A percentile compares a stretch with the other conserved stretches of the same genome.
Evolutionary conservation across 2,888 invertebrate genomes (phyloP).

Genomic region (Sesamia inferens): DNA sequence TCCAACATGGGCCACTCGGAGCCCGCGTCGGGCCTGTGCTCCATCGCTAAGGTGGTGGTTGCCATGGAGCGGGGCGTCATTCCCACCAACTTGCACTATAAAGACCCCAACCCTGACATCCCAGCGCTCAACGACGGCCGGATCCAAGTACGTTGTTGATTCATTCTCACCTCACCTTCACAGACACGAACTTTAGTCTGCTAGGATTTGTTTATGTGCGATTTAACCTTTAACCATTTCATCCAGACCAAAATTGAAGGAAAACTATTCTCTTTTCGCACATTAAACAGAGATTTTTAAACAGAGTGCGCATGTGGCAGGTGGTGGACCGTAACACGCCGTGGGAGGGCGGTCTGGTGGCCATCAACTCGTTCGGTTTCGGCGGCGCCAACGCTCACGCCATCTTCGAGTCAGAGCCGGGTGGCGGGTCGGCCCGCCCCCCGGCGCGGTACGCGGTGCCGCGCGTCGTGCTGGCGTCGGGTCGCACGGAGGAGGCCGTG

Average conservation of each 20-base stretch:
- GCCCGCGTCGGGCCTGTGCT: slow-evolving; percentile 97
- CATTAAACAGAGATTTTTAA: background rate
- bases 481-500: slow-evolving; percentile 95
- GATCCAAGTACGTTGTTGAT: slow-evolving; percentile 90
- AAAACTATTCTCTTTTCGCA: background rate
- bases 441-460: slow-evolving; percentile 79
- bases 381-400: slow-evolving; percentile 99
- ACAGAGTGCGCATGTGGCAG: slow-evolving; percentile 66
- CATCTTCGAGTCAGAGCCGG: slow-evolving; percentile 94
- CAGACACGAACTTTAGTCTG: background rate
- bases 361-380: slow-evolving; percentile 99
- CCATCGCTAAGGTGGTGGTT: slow-evolving; percentile 96
- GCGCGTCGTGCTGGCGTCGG: slow-evolving; percentile 93
- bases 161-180: background rate
- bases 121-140: slow-evolving; percentile 97
- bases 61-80: slow-evolving; percentile 97
- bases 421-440: slow-evolving; percentile 87
- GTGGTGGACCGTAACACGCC: slow-evolving; percentile 95
- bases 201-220: background rate
- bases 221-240: background rate
- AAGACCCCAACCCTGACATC: slow-evolving; percentile 96
- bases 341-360: slow-evolving; percentile 97
- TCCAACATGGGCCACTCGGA: slow-evolving; percentile 99
- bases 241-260: background rate
- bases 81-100: slow-evolving; percentile 97